Evolutionary conservation across 2,888 invertebrate genomes (phyloP).

Genomic region (Pyrgus malvae): DNA sequence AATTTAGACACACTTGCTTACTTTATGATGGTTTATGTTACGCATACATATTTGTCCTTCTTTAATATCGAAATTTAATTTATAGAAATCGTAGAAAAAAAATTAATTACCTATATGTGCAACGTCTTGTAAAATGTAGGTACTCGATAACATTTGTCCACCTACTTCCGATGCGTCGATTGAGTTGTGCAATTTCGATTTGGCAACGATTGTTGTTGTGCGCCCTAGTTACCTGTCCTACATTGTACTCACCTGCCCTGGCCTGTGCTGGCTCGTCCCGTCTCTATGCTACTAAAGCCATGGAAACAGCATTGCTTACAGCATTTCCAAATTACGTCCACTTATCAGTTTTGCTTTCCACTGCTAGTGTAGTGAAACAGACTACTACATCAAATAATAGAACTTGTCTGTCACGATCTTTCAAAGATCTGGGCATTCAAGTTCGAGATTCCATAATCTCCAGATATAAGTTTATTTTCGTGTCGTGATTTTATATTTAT

Average conservation of each 20-base stretch:
- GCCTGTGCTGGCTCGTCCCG: conserved; percentile 13
- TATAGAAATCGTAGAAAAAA: too few relatives aligned
- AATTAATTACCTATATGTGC: background rate
- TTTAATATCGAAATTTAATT: too few relatives aligned
- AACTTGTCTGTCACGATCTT: too few relatives aligned
- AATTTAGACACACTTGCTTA: too few relatives aligned
- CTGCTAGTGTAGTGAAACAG: background rate
- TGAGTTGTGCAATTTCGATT: conserved; percentile 55
- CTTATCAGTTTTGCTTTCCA: background rate
- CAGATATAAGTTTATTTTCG: too few relatives aligned
- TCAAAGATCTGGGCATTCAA: too few relatives aligned
- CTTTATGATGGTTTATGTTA: too few relatives aligned
- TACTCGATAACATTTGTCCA: background rate
- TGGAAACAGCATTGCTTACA: conserved; percentile 2
- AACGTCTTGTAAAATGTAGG: background rate
- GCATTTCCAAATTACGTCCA: background rate
- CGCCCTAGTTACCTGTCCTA: conserved; percentile 39
- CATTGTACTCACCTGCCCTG: conserved; percentile 27
- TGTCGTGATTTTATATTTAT: too few relatives aligned
- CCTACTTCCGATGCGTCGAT: conserved; percentile 36
- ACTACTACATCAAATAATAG: background rate
- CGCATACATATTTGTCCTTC: too few relatives aligned
- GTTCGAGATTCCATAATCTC: too few relatives aligned
- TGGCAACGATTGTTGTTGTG: conserved; percentile 50
- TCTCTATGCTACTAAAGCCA: background rate